Conservation (phyloP, 2,797 vertebrate species). For the Hypotaenidia okinawae region DNA sequence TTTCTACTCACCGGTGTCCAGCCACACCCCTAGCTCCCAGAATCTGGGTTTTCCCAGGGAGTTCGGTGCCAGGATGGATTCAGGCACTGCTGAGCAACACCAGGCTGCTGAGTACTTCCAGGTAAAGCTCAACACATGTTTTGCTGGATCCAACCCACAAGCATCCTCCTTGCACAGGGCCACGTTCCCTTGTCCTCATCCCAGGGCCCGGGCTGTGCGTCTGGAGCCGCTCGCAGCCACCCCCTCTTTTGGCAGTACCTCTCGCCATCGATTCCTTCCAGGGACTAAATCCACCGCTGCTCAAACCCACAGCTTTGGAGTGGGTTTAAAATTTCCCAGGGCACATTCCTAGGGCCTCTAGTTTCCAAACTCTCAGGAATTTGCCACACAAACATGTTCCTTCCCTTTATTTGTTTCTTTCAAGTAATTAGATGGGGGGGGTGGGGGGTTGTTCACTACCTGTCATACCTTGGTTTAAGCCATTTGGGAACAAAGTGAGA, state of each 20-base stretch:
- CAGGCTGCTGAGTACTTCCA: not conserved
- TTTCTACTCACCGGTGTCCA: not conserved
- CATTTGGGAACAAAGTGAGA: conserved; percentile 57
- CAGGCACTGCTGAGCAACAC: not conserved
- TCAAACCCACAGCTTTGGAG: conserved; percentile 54
- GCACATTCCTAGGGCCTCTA: conserved; percentile 8
- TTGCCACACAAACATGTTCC: conserved; percentile 34
- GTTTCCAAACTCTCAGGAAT: conserved; percentile 58
- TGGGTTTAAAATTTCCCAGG: conserved; percentile 60
- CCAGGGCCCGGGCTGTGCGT: accelerated
- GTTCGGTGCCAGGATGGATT: not conserved
- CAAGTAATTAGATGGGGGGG: conserved; percentile 14
- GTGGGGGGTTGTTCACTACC: conserved; percentile 47
- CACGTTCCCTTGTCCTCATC: not conserved
- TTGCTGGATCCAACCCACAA: not conserved
- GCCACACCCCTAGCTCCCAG: accelerated
- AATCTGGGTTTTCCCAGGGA: not conserved
- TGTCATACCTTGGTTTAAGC: conserved; percentile 51
- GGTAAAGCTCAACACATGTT: accelerated
- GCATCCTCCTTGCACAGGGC: not conserved
- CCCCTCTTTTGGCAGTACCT: conserved; percentile 5
- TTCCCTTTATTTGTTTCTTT: conserved; percentile 45
- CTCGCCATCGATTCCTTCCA: not conserved
- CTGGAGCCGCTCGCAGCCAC: not conserved
- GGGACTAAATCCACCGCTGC: not conserved